Evolutionary conservation across 1,140 invertebrate genomes (phyloP).

Genomic region (Diabrotica undecimpunctata): DNA sequence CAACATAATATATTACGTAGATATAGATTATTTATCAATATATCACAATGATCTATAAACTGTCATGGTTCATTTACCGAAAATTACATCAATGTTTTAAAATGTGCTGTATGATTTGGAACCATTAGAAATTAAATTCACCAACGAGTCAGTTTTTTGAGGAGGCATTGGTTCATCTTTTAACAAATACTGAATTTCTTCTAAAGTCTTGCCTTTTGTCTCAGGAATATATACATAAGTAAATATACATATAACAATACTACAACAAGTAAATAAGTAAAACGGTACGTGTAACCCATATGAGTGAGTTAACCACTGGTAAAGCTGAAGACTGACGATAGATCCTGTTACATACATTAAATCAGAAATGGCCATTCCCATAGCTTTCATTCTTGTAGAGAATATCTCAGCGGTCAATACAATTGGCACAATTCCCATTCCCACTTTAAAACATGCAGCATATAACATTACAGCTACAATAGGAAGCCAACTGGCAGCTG

Average conservation of each 20-base stretch:
- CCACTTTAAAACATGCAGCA: conserved; percentile 31
- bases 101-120: conserved; percentile 4
- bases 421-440: conserved; percentile 59
- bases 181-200: conserved; percentile 59
- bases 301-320: conserved; percentile 48
- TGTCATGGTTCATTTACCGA: too few relatives aligned
- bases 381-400: conserved; percentile 56
- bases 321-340: conserved; percentile 66
- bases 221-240: conserved; percentile 65
- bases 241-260: conserved; percentile 57
- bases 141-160: not conserved
- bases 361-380: conserved; percentile 39
- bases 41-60: too few relatives aligned
- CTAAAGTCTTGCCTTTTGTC: conserved; percentile 71
- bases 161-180: conserved; percentile 24
- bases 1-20: too few relatives aligned
- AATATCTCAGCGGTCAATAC: conserved; percentile 67
- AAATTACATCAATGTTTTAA: not conserved
- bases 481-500: conserved; percentile 29
- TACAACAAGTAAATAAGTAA: conserved; percentile 62
- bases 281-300: conserved; percentile 57
- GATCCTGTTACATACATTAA: conserved; percentile 45
- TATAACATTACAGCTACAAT: conserved; percentile 31
- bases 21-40: too few relatives aligned
- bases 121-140: not conserved